phyloP scores from a whole-genome alignment of 2,797 vertebrate species.

The Okamejei kenojei region DNA sequence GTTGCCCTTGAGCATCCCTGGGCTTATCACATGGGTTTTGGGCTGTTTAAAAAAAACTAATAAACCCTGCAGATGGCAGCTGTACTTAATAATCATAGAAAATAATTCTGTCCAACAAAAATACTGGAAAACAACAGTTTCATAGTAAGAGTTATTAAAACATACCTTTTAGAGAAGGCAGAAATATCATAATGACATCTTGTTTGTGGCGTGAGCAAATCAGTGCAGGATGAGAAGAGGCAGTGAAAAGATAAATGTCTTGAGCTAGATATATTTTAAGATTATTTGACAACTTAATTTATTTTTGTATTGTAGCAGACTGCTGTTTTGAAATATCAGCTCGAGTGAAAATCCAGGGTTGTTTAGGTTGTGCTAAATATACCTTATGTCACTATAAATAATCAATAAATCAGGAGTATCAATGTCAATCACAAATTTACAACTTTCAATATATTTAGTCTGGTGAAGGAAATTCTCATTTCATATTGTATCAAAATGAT shows the following conservation, averaged over 20 bases:
- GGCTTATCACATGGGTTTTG: not conserved
- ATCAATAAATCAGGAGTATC: not conserved
- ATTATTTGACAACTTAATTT: slow-evolving; percentile 18
- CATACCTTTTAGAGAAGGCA: not conserved
- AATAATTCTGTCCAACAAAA: not conserved
- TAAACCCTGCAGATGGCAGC: slow-evolving; percentile 20
- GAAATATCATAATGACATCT: not conserved
- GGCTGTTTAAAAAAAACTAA: not conserved
- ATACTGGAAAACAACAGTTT: not conserved
- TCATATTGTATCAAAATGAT: not conserved
- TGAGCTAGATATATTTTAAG: not conserved
- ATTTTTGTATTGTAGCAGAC: not conserved
- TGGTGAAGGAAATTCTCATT: not conserved
- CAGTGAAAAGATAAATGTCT: not conserved
- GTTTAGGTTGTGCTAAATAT: not conserved
- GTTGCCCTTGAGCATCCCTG: not conserved
- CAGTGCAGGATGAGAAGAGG: not conserved
- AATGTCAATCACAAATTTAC: not conserved
- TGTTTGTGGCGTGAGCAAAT: not conserved
- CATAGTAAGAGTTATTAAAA: not conserved
- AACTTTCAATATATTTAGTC: not conserved
- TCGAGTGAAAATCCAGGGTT: not conserved
- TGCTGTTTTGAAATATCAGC: not conserved
- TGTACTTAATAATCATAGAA: slow-evolving; percentile 19
- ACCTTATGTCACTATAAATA: not conserved